These are phyloP conservation scores for Colistium nudipinnis DNA, from an alignment of 2,113 vertebrate genomes.

Conservation along the genomic window DNA sequence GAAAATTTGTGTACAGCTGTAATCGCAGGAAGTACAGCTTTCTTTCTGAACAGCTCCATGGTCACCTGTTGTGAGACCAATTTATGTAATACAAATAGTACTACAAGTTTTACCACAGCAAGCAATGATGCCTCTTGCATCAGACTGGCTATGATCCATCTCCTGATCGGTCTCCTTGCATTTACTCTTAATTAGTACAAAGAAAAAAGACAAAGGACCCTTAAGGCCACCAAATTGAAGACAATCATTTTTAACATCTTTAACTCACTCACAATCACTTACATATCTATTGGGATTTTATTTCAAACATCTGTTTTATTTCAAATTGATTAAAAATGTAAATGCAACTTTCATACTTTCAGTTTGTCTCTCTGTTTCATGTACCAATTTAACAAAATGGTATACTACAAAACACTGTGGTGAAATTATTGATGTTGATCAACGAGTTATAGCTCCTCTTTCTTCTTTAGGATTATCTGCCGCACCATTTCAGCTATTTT, in stretches of 20 bases:
- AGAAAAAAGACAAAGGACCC: neutral
- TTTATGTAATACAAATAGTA: neutral
- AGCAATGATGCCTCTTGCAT: neutral
- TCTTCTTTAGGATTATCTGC: constrained; percentile 92
- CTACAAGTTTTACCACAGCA: neutral
- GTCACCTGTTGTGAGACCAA: neutral
- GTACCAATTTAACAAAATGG: neutral
- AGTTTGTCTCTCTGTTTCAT: neutral
- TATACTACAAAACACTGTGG: neutral
- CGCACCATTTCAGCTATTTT: constrained; percentile 88
- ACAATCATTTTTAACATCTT: neutral
- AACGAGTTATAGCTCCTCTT: constrained; percentile 86
- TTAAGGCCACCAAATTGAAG: neutral
- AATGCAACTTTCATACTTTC: neutral
- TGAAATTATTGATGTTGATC: neutral
- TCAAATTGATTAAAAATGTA: too few species aligned
- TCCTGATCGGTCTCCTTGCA: neutral
- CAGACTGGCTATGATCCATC: neutral
- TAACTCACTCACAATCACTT: too few species aligned
- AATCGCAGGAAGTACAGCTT: too few species aligned
- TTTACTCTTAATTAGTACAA: neutral
- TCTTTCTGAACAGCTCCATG: neutral
- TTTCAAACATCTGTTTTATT: neutral
- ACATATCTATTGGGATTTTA: neutral
- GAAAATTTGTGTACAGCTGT: neutral